Percentiles rank a stretch among this genome's conserved stretches.
Evolutionary conservation across 2,113 vertebrate genomes (phyloP).

Genomic region (Anarhynchus alexandrinus): DNA sequence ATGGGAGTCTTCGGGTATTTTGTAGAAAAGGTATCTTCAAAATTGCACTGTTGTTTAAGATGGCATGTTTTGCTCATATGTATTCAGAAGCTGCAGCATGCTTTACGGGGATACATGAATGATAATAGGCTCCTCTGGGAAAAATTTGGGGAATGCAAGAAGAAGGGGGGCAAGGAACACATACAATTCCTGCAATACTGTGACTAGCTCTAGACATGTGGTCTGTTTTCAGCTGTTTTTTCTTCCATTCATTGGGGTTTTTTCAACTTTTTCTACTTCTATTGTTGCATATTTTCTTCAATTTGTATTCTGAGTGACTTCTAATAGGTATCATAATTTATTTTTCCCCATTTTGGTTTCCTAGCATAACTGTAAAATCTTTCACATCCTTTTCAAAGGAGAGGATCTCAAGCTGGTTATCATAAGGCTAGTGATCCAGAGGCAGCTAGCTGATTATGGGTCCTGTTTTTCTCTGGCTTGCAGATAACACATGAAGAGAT

Average conservation of each 20-base stretch:
- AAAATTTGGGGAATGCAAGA: neutral
- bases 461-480: neutral
- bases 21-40: neutral
- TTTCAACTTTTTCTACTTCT: neutral
- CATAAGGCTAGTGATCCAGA: neutral
- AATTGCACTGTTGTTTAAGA: neutral
- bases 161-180: neutral
- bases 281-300: neutral
- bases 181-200: neutral
- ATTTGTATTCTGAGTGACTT: neutral
- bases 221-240: neutral
- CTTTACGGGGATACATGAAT: neutral
- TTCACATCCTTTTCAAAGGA: neutral
- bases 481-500: neutral
- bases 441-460: neutral
- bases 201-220: neutral
- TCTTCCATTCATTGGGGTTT: neutral
- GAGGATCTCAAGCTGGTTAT: neutral
- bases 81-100: neutral
- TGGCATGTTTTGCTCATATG: fast-evolving
- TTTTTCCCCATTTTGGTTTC: neutral
- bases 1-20: neutral
- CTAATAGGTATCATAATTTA: neutral
- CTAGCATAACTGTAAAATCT: neutral
- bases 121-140: neutral